Base-by-base conservation (phyloP, 2,888 invertebrate genomes). In the Cryptocephalus moraei region DNA sequence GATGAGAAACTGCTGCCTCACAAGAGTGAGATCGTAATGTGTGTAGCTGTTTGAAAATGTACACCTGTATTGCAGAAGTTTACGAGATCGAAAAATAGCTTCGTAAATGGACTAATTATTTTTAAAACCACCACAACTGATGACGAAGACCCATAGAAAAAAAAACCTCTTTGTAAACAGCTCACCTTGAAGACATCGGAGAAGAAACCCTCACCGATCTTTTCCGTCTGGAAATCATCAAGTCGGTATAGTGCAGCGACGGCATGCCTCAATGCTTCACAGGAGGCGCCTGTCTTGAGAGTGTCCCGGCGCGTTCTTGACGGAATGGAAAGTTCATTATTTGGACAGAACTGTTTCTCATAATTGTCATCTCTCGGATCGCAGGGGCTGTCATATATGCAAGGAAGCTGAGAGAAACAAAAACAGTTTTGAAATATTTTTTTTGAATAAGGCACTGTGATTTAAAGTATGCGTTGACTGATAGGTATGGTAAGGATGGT, bases 171-270 rank as follows among this genome's bases (percentile, higher is more conserved):
- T 22, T 22, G 6, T 22, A 22, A 22, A 9, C 22, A 32, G 50
- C 81, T 78, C 75, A 95, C 96, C 88, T 95, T 95, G 75, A 89
- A 95, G 53, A 96, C 95, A 76, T 94, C 92, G 4, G 95, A 95
- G 76, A 95, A 96, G 75, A 96, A 96, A 54, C 96, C 96, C 44
- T 85, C 79, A 42, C 95, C 96, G 63, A 96, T 90, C 73, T 90
- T 90, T 73, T 93, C 93, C 68, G 86, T 81, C 57, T 83, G 78
- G 73, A 96, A 95, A 76, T 96, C 95, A 73, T 95, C 94, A 58
- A 93, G 81, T 40, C 93, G 83, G 68, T 92, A 90, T 45, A 96
- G 77, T 39, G 90, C 88, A 43, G 92, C 88, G 47, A 95, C 92
- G 42, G 95, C 94, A 61, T 91, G 89, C 65, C 86, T 81, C 45